Evolutionary conservation across 2,888 invertebrate species (phyloP), one percentile per base, ranked within the genome.

Genomic region (Biston betularia): DNA sequence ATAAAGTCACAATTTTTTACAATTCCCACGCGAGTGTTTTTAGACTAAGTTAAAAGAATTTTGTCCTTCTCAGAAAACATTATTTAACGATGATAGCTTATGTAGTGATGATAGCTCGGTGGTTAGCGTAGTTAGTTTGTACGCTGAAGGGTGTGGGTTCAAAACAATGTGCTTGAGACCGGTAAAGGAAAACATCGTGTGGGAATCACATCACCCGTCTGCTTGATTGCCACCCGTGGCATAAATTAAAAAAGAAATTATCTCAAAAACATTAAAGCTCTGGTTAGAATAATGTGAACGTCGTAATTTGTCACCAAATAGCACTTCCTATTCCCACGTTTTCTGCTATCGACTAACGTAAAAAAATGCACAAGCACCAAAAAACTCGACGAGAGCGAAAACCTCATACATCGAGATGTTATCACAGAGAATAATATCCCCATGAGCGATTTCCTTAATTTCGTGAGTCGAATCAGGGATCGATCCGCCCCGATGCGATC

Each of bases 391-490:
- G 34, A 63, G 79, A 75, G 81, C 82, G 82, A 79, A 86, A 89
- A 87, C 88, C 87, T 83, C 79, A 78, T 83, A 78, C 80, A 80
- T 82, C 81, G 79, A 80, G 87, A 87, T 87, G 84, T 74, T 87
- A 87, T 88, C 88, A 72, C 75, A 80, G 81, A 85, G 91, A 90
- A 90, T 93, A 92, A 93, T 93, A 93, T 90, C 89, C 90, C 89
- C 92, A 92, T 93, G 91, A 93, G 92, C 93, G 92, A 92, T 93
- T 93, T 90, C 90, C 92, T 93, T 93, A 93, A 93, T 93, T 93
- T 92, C 90, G 92, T 90, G 92, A 89, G 89, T 79, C 87, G 89
- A 92, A 92, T 92, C 90, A 87, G 80, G 87, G 89, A 90, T 92
- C 91, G 93, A 89, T 88, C 86, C 92, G 90, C 90, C 92, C 89